Percentiles rank a stretch among this genome's conserved stretches.
Evolutionary conservation across 2,113 vertebrate species (phyloP).

Genomic region (Pseudois nayaur): DNA sequence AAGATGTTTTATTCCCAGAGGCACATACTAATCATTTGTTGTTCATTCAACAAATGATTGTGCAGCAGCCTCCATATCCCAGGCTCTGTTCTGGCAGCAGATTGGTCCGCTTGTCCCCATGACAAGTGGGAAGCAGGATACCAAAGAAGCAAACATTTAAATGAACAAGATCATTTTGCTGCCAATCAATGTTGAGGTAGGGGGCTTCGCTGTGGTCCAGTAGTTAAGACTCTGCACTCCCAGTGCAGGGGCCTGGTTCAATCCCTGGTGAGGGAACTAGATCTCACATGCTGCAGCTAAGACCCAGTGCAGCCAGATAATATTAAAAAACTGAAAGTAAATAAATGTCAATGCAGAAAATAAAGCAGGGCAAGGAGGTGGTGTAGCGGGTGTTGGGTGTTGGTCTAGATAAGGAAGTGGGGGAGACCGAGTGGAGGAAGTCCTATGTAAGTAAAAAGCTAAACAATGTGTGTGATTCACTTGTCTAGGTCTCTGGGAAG

Average conservation of each 20-base stretch:
- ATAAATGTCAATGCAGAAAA: background rate
- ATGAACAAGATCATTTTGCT: background rate
- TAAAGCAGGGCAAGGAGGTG: background rate
- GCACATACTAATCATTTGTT: background rate
- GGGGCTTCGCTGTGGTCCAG: background rate
- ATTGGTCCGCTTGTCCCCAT: background rate
- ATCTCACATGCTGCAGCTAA: background rate
- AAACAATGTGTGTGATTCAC: background rate
- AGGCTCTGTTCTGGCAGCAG: background rate
- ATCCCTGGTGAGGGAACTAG: background rate
- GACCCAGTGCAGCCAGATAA: background rate
- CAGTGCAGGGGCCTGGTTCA: background rate
- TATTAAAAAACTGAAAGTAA: background rate
- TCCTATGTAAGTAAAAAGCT: background rate
- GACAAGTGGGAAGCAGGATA: background rate
- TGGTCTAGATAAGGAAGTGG: background rate
- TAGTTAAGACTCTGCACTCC: background rate
- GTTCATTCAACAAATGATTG: background rate
- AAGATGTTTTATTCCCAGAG: background rate
- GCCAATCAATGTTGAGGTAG: background rate
- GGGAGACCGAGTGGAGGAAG: background rate
- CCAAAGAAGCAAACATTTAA: background rate
- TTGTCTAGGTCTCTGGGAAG: background rate
- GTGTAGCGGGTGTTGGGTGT: background rate
- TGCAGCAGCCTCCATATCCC: background rate